Evolutionary conservation across 2,797 vertebrate species (phyloP).

Genomic region (Catamblyrhynchus diadema): DNA sequence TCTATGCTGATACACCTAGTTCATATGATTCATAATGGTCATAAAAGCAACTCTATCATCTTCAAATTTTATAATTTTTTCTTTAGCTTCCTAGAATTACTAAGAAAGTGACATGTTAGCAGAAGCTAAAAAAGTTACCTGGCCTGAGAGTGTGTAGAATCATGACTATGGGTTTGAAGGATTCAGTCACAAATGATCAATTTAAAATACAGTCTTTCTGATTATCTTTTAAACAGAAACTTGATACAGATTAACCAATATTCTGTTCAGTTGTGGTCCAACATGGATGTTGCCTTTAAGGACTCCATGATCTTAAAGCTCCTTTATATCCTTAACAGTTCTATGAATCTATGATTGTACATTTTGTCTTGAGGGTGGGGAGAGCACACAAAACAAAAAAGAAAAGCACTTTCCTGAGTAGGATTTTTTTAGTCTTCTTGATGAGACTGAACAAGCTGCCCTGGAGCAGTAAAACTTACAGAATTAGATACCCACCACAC

Average conservation of each 20-base stretch:
- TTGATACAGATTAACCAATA: neutral
- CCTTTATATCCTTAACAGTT: neutral
- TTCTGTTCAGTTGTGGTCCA: neutral
- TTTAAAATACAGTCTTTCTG: neutral
- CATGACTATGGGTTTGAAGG: rapidly evolving
- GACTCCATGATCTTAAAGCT: neutral
- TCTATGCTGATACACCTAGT: neutral
- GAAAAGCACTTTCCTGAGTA: neutral
- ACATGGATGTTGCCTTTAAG: neutral
- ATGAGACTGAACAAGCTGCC: neutral
- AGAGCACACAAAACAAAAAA: neutral
- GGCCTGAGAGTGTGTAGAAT: neutral
- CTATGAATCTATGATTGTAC: neutral
- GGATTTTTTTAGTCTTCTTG: neutral
- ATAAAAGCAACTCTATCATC: neutral
- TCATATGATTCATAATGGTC: neutral
- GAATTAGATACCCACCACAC: neutral
- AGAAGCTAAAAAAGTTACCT: neutral
- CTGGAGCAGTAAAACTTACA: neutral
- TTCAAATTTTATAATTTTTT: neutral
- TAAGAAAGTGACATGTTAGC: neutral
- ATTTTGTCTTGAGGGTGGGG: neutral
- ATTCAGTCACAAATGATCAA: neutral
- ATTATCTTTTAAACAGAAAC: neutral
- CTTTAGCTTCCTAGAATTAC: neutral